phyloP scores from a whole-genome alignment of 1,140 invertebrate species.

The Battus philenor region DNA sequence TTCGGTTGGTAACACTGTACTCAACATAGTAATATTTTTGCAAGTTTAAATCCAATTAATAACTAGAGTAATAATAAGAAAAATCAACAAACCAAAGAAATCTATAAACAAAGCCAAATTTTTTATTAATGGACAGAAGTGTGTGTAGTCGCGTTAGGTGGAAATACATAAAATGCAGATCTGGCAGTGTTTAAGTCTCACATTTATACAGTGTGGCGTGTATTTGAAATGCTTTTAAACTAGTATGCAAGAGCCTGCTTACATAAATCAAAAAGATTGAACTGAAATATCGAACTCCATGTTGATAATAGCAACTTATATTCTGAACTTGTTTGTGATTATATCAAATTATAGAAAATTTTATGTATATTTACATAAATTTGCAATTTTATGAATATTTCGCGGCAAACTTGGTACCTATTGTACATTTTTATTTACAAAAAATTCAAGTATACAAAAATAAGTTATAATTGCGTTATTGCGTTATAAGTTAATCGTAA shows the following conservation, averaged over 20 bases:
- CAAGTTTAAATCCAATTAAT: background rate
- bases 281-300: constrained; percentile 41
- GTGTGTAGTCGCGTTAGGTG: constrained; percentile 1
- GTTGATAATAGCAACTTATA: constrained; percentile 21
- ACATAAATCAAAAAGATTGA: constrained; percentile 30
- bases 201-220: constrained; percentile 20
- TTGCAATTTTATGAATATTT: constrained; percentile 7
- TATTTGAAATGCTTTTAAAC: constrained; percentile 20
- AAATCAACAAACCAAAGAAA: background rate
- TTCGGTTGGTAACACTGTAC: constrained; percentile 7
- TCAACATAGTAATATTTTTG: constrained; percentile 3
- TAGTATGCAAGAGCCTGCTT: constrained; percentile 50
- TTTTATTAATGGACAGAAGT: constrained; percentile 11
- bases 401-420: constrained; percentile 12
- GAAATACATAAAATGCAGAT: constrained; percentile 14
- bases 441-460: constrained; percentile 15
- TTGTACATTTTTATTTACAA: constrained; percentile 14
- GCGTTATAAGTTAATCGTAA: constrained; percentile 4
- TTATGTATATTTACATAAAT: constrained; percentile 18
- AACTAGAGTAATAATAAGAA: background rate
- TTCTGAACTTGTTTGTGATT: constrained; percentile 14
- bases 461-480: background rate
- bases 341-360: constrained; percentile 13
- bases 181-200: constrained; percentile 33
- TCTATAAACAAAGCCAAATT: constrained; percentile 9